Evolutionary conservation across 1,140 invertebrate species (phyloP).

Genomic region (Linepithema humile): DNA sequence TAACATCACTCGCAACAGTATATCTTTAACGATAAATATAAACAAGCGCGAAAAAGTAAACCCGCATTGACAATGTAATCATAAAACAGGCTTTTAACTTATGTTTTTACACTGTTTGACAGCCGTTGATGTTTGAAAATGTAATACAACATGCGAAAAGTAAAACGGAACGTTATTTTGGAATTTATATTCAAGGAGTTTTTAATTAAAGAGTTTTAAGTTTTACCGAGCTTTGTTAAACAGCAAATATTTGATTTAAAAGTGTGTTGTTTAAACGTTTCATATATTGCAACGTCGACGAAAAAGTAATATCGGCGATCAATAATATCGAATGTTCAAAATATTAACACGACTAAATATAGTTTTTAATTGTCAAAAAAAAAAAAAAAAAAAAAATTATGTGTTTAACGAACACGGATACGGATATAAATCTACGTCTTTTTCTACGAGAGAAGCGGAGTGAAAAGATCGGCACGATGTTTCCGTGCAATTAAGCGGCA

Average conservation of each 20-base stretch:
- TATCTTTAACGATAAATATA: neutral
- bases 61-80: neutral
- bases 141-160: neutral
- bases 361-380: no score
- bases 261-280: neutral
- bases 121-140: neutral
- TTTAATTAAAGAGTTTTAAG: no score
- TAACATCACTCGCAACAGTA: neutral
- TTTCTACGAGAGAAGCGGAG: neutral
- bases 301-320: neutral
- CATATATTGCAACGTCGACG: neutral
- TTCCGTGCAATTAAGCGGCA: conserved; percentile 59
- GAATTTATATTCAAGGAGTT: neutral
- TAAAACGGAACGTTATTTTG: neutral
- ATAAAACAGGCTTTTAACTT: neutral
- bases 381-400: no score
- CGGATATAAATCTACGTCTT: neutral
- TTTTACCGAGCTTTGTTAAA: neutral
- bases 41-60: neutral
- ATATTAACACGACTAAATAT: no score
- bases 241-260: neutral
- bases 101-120: neutral
- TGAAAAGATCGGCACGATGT: neutral
- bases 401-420: neutral
- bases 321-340: neutral